A percentile compares a stretch with the other conserved stretches of the same genome.
Evolutionary conservation across 2,113 vertebrate species (phyloP).

Genomic region (Sarotherodon lohbergeri): DNA sequence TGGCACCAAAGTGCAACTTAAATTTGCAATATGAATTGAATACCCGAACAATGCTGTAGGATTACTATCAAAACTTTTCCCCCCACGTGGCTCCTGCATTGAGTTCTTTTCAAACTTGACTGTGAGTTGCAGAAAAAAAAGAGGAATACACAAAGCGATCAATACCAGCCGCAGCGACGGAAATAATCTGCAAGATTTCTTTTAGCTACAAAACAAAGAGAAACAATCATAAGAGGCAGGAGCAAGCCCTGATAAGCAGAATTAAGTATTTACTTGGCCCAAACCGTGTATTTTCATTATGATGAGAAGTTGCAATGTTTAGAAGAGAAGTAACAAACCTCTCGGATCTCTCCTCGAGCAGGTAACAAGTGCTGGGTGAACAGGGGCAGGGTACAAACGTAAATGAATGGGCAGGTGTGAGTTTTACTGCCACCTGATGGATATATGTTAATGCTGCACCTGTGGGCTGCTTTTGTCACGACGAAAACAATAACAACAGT

Average conservation of each 20-base stretch:
- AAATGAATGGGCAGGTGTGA: not conserved
- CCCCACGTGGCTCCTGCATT: not conserved
- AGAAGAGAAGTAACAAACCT: slow-evolving; percentile 46
- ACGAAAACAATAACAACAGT: not conserved
- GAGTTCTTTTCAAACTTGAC: not conserved
- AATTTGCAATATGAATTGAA: not conserved
- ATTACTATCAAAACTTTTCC: not conserved
- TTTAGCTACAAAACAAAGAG: not conserved
- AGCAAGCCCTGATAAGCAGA: not conserved
- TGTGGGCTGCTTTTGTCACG: not conserved
- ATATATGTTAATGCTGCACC: not conserved
- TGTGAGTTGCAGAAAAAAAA: not conserved
- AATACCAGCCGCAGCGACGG: not conserved
- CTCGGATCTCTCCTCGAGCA: not conserved
- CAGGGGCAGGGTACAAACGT: not conserved
- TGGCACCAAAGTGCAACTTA: not conserved
- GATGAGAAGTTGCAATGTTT: not conserved
- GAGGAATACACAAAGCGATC: not conserved
- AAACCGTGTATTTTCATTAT: not conserved
- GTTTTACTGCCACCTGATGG: slow-evolving; percentile 47
- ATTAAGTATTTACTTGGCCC: not conserved
- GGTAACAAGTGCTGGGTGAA: not conserved
- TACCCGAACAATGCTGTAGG: not conserved
- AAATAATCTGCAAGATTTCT: not conserved
- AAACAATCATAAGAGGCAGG: not conserved